Percentiles rank a stretch among this genome's conserved stretches.
Conservation (phyloP, 1,140 invertebrate species). For the Augochlora pura region DNA sequence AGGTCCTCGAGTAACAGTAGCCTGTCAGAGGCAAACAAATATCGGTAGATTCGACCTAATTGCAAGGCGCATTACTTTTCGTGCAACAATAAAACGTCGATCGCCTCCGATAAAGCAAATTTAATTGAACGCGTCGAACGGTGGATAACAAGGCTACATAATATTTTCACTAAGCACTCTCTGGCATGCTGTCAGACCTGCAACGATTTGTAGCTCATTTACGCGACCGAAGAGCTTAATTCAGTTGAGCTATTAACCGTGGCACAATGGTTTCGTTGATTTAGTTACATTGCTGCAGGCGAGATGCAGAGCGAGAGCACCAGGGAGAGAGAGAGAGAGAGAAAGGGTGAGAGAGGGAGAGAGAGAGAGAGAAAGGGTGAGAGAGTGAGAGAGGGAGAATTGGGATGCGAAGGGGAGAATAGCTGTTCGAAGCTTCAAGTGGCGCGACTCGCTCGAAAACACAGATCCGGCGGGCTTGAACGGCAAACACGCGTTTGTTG, state of each 20-base stretch:
- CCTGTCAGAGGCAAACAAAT: no score
- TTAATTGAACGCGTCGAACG: slow-evolving; percentile 12
- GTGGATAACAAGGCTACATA: not conserved
- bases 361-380: not conserved
- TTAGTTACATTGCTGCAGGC: slow-evolving; percentile 17
- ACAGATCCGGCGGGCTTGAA: not conserved
- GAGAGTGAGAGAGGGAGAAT: not conserved
- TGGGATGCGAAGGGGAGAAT: not conserved
- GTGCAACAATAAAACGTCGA: not conserved
- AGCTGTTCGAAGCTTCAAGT: slow-evolving; percentile 5
- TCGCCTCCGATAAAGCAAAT: not conserved
- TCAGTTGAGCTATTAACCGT: slow-evolving; percentile 21
- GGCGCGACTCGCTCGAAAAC: slow-evolving; percentile 6
- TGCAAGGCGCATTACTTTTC: no score
- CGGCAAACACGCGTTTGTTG: slow-evolving; percentile 3
- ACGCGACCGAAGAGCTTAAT: slow-evolving; percentile 36
- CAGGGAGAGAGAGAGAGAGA: not conserved
- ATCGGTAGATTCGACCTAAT: no score
- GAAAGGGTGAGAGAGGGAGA: not conserved
- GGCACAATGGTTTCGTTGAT: slow-evolving; percentile 35
- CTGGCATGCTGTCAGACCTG: not conserved
- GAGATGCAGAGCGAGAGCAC: not conserved
- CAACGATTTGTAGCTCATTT: slow-evolving; percentile 37
- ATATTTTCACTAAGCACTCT: slow-evolving; percentile 22
- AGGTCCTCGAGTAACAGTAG: no score